Base-by-base conservation (phyloP, 2,113 vertebrate genomes). In the Dendropsophus ebraccatus region DNA sequence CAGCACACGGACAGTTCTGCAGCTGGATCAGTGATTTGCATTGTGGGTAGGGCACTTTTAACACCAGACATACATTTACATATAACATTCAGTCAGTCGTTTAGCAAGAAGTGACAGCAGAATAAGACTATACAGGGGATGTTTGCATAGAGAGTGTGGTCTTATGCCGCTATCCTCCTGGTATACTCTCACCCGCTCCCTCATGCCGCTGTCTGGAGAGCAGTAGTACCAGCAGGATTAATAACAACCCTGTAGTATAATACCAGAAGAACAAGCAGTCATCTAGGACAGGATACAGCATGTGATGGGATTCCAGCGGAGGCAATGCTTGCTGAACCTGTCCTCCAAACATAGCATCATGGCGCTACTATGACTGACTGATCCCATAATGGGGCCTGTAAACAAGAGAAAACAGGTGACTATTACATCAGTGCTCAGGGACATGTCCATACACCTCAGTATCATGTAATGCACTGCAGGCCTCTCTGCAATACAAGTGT, bases 271-370 rank as follows among this genome's bases (percentile, higher is more conserved):
- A 14, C 21, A 6, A 1, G 7, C 9, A 41, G 35, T 45, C 23
- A 65, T 81, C 25, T 12, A 28, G 56, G 9, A 17, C 79, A 65
- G 58, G 79, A 81, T 67, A 4, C 32, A 28, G 56, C 79, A 81
- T 81, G 79, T 65, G 58, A 81, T 10, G 7, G 28, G 35, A 65
- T 49, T 41, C 37, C 23, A 49, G n/a, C 5, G 35, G 62, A 23
- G 30, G 56, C 56, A 81, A 58, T 81, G 35, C 56, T 60, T n/a
- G 35, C 37, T 67, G 4, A 65, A 45, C 58, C 79, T 47, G 35
- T 81, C 37, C 4, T 25, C 58, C 23, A 10, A 47, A 67, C 58
- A 30, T 30, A 19, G 12, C n/a, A 65, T 45, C 37, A 81, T n/a
- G 11, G 35, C 21, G 23, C 2, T 41, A 45, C 35, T 9, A 41